phyloP scores from a whole-genome alignment of 2,113 vertebrate genomes.

The Pontoporia blainvillei region DNA sequence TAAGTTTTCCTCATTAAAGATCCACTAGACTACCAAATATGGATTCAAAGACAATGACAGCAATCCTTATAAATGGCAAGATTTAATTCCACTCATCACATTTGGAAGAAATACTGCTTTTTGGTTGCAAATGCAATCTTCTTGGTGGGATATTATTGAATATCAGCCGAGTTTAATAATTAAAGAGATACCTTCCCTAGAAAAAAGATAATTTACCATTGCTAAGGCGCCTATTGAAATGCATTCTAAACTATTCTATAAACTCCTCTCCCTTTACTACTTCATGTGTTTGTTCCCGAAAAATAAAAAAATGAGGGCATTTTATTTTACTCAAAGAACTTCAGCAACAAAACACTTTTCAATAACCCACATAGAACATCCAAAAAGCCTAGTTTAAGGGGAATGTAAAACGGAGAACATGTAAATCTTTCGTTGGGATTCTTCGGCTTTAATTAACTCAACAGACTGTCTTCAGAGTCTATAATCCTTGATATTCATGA shows the following conservation, averaged over 20 bases:
- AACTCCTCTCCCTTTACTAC: neutral
- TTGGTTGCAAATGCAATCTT: neutral
- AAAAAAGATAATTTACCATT: conserved; percentile 13
- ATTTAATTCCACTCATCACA: neutral
- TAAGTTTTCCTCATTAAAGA: neutral
- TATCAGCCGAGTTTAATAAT: neutral
- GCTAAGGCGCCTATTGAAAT: neutral
- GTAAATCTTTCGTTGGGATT: neutral
- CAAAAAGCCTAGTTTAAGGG: neutral
- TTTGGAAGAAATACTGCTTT: neutral
- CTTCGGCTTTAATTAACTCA: conserved; percentile 31
- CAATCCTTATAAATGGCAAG: neutral
- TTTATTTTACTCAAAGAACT: conserved; percentile 8
- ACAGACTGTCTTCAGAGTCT: neutral
- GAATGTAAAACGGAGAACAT: neutral
- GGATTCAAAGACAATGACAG: neutral
- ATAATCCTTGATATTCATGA: neutral
- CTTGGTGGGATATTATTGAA: neutral
- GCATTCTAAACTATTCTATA: neutral
- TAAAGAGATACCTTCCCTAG: neutral
- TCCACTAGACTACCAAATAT: neutral
- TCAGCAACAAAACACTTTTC: conserved; percentile 4
- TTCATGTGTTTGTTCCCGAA: neutral
- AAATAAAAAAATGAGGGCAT: neutral
- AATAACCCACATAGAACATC: neutral